Percentiles rank a stretch among this genome's conserved stretches.
Conservation (phyloP, 1,140 invertebrate species). For the Brevipalpus yothersi region DNA sequence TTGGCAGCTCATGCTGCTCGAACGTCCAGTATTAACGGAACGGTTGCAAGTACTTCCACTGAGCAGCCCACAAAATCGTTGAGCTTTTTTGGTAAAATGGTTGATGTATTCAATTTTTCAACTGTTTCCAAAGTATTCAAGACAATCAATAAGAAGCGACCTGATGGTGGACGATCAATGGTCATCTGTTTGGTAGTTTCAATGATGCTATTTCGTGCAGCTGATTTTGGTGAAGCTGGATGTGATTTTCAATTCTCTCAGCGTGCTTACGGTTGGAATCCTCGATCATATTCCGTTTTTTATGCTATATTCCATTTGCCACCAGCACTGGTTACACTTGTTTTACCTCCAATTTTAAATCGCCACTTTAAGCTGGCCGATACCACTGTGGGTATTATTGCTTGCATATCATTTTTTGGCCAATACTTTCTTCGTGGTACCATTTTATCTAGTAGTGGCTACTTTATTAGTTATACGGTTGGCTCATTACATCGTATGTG, state of each 20-base stretch:
- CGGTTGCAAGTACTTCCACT: no score
- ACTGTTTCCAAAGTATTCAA: not conserved
- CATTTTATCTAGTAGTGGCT: not conserved
- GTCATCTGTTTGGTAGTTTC: not conserved
- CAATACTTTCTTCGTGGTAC: not conserved
- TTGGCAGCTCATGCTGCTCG: no score
- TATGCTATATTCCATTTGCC: not conserved
- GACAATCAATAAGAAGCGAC: not conserved
- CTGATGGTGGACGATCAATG: not conserved
- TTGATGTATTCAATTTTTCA: no score
- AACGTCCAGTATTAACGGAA: no score
- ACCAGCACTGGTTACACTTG: not conserved
- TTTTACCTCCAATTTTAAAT: not conserved
- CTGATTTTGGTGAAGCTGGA: not conserved
- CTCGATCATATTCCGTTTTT: not conserved
- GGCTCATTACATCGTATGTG: not conserved
- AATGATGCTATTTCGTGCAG: not conserved
- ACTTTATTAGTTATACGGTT: not conserved
- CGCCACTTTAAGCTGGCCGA: not conserved
- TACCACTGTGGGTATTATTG: not conserved
- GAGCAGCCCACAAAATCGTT: no score
- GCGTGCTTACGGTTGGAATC: not conserved
- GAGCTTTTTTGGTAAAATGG: no score
- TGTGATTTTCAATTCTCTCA: not conserved
- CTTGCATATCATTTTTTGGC: not conserved